Evolutionary conservation across 2,113 vertebrate species (phyloP), one percentile per base, ranked within the genome.

Genomic region (Esox niger): DNA sequence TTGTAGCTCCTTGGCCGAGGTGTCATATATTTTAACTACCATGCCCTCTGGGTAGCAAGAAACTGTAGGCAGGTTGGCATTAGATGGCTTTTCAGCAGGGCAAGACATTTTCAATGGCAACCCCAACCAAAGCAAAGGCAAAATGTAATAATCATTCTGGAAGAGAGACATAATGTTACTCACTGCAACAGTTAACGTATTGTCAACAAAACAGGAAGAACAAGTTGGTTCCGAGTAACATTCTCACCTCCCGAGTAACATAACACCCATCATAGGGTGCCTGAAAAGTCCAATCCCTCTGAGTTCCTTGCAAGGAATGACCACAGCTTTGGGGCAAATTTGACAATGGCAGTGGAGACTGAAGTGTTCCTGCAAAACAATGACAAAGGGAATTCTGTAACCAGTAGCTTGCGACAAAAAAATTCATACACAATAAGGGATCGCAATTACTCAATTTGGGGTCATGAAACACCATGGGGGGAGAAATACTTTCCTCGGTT

Each of bases 211-310:
- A 31, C 2, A 17, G 5, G 20, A 17, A 10, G 3, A 21, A 20
- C 27, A 56, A 58, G 4, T n/a, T 25, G 3, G 57, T 2, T 1
- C 29, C 21, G 27, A 58, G 4, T 13, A 15, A 25, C 30, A 2
- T 47, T 31, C 79, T 20, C 58, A 90, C 90, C 86, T 91, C 75
- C 9, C 77, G 62, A 3, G 68, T 3, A 1, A 90, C 70, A 54
- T 90, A 91, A 66, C 90, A 92, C 2, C 89, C 89, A 69, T 88
- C 69, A 57, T 89, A 90, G 54, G 89, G 88, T 6, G 87, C 87
- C 31, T 68, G 63, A 3, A 91, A 77, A 52, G 85, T 65, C 49
- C 87, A 62, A 27, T 84, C 77, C 27, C 47, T 66, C 21, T 0
- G 69, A 8, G 82, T 84, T 4, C 76, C 82, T n/a, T 10, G 46